phyloP scores from a whole-genome alignment of 92 coral and sea anemone genomes.

The Plumapathes pennacea region DNA sequence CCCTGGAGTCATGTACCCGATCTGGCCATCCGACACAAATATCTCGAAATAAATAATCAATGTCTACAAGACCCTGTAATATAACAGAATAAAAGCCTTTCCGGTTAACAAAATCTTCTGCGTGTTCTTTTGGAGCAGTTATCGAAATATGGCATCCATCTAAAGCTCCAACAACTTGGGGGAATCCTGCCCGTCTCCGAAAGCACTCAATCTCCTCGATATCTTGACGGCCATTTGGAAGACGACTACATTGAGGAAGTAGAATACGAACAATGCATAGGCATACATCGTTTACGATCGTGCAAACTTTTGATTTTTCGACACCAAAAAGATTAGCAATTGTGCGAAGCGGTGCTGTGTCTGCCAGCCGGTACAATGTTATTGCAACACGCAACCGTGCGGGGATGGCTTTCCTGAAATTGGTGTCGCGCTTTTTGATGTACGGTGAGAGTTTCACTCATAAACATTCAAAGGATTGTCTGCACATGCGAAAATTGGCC shows the following conservation, averaged over 20 bases:
- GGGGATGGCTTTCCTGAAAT: constrained; percentile 39
- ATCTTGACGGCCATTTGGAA: constrained; percentile 8
- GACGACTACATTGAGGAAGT: constrained; percentile 2
- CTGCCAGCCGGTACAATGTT: constrained; percentile 27
- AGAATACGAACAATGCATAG: constrained; percentile 18
- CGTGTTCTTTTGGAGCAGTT: constrained; percentile 8
- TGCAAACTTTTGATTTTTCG: constrained; percentile 35
- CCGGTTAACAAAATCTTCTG: constrained; percentile 31
- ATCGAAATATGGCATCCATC: constrained; percentile 56
- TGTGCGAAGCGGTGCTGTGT: constrained; percentile 32
- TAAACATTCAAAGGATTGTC: constrained; percentile 26
- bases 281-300: constrained; percentile 25
- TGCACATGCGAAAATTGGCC: constrained; percentile 26
- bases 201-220: constrained; percentile 18
- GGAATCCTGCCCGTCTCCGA: constrained; percentile 15
- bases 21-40: constrained; percentile 51
- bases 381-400: constrained; percentile 39
- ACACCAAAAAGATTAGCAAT: constrained; percentile 38
- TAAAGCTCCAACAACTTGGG: constrained; percentile 36
- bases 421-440: constrained; percentile 35
- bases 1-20: constrained; percentile 26
- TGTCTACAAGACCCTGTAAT: constrained; percentile 34
- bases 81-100: constrained; percentile 19
- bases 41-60: constrained; percentile 19
- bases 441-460: constrained; percentile 24